A percentile compares a stretch with the other conserved stretches of the same genome.
Evolutionary conservation across 2,113 vertebrate species (phyloP).

Genomic region (Phalacrocorax aristotelis): DNA sequence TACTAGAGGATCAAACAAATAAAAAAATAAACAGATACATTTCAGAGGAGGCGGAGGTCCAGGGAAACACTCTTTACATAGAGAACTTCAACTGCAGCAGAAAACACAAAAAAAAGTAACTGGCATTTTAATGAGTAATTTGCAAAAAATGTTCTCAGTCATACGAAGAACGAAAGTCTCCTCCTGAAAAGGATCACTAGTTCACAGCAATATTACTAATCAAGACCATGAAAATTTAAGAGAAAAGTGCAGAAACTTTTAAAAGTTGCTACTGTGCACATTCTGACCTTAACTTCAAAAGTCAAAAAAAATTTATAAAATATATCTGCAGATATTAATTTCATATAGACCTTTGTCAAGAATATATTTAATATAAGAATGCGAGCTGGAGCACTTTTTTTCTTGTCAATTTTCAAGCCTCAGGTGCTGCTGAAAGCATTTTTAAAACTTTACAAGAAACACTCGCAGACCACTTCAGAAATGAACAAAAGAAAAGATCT

Average conservation of each 20-base stretch:
- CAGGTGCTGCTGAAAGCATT: slow-evolving; percentile 63
- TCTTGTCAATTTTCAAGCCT: slow-evolving; percentile 48
- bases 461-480: slow-evolving; percentile 62
- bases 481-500: slow-evolving; percentile 71
- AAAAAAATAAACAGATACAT: neutral
- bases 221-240: neutral
- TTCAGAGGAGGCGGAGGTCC: neutral
- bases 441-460: slow-evolving; percentile 67
- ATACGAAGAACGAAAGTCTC: neutral
- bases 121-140: neutral
- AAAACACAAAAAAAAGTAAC: neutral
- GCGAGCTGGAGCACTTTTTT: neutral
- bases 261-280: neutral
- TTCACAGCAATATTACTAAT: neutral
- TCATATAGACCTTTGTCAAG: neutral
- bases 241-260: neutral
- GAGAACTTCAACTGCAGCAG: neutral
- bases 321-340: neutral
- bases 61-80: slow-evolving; percentile 3
- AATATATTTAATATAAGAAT: neutral
- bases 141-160: slow-evolving; percentile 6
- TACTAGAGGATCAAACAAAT: neutral
- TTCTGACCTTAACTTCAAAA: slow-evolving; percentile 16
- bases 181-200: neutral
- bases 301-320: neutral